Evolutionary conservation across 2,797 vertebrate species (phyloP).

Genomic region (Acridotheres tristis): DNA sequence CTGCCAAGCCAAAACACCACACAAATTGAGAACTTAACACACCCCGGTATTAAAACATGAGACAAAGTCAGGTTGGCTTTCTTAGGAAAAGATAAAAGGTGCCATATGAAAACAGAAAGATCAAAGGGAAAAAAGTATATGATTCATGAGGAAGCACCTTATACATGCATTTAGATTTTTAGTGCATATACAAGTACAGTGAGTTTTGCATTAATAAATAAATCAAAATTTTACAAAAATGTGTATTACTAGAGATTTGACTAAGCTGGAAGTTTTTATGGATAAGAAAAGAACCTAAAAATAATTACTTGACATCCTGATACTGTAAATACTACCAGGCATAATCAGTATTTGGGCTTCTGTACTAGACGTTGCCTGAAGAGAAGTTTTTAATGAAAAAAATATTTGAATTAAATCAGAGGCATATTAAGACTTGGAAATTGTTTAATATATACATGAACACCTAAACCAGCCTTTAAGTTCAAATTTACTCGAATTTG

Average conservation of each 20-base stretch:
- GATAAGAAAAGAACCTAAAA: background rate
- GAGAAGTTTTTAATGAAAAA: background rate
- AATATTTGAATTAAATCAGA: background rate
- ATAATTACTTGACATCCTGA: background rate
- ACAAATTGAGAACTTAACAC: background rate
- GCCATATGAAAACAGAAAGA: background rate
- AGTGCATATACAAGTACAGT: background rate
- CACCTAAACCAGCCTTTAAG: background rate
- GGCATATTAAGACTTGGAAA: background rate
- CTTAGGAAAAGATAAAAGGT: background rate
- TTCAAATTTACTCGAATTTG: background rate
- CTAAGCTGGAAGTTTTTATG: background rate
- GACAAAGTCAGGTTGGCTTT: background rate
- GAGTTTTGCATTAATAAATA: background rate
- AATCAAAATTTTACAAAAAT: accelerated
- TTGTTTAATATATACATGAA: background rate
- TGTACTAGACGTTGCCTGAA: background rate
- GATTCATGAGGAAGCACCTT: background rate
- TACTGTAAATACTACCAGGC: background rate
- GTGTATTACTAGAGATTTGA: background rate
- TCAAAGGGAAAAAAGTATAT: background rate
- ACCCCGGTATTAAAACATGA: background rate
- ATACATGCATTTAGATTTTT: background rate
- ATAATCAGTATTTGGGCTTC: background rate
- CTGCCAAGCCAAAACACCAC: background rate